Base-by-base conservation (phyloP, 2,797 vertebrate genomes). In the Manis crassicaudata region DNA sequence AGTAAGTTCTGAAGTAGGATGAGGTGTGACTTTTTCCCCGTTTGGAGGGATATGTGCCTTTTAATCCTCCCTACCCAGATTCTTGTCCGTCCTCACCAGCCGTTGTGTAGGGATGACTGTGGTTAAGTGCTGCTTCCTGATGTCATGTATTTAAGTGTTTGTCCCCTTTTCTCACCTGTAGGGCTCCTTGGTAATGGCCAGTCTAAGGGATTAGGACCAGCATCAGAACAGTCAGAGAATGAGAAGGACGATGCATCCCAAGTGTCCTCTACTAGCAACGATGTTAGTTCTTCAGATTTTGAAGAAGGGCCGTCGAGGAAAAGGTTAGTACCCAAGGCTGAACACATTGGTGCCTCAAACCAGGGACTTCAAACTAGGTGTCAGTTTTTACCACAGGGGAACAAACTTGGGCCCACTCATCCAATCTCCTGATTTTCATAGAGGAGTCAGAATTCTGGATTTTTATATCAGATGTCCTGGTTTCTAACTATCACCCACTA, bases 301-400 rank as follows among this genome's bases (percentile, higher is more conserved):
- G 99, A 99, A 99, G 99, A 99, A 96, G 98, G 99, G 88, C 99
- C 99, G 91, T 99, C 99, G 16, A 99, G 99, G 98, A 99, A 99
- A 99, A 99, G 99, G 99, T 99, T 97, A 99, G 99, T 98, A 96
- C 87, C 76, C 81, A 92, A 96, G 82, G 77, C 90, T 83, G 84
- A 86, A 90, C 65, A 54, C 52, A 56, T 7, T 17, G 82, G 60
- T 72, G 37, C 32, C 35, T 96, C 77, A 72, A 70, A 82, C 35
- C 65, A 92, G 81, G 85, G 50, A 67, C 70, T 90, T 20, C 79
- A 94, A 85, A 88, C 35, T 67, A 95, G 94, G n/a, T 63, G 67
- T 62, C 85, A 73, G 77, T 50, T 83, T 84, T 62, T 84, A 29
- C n/a, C 58, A 50, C 29, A 21, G 52, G 68, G 88, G 54, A 90